Percentiles rank a stretch among this genome's conserved stretches.
Evolutionary conservation across 2,888 invertebrate species (phyloP).

Genomic region (Lottia gigantea): DNA sequence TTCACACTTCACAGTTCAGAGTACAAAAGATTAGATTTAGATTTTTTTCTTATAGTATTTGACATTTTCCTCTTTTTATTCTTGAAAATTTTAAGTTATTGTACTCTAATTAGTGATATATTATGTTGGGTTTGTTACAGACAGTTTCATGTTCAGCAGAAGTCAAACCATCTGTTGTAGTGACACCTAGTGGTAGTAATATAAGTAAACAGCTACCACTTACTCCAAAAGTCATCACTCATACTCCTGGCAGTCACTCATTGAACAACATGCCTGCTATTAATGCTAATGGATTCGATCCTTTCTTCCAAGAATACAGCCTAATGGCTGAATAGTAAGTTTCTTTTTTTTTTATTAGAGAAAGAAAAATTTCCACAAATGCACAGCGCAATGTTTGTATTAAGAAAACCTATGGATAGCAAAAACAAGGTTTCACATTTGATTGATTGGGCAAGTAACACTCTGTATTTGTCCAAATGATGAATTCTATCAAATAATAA

Average conservation of each 20-base stretch:
- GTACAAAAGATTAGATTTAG: no score
- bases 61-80: no score
- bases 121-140: not conserved
- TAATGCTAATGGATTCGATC: conserved; percentile 71
- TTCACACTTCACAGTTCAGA: no score
- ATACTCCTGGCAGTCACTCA: conserved; percentile 36
- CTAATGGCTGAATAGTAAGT: conserved; percentile 93
- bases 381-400: no score
- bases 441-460: not conserved
- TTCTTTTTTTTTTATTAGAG: no score
- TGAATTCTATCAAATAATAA: no score
- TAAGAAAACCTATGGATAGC: no score
- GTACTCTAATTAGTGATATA: not conserved
- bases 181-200: conserved; percentile 22
- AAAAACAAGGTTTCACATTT: not conserved
- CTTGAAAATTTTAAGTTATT: no score
- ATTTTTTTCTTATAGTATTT: no score
- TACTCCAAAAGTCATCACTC: conserved; percentile 40
- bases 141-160: not conserved
- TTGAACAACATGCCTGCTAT: conserved; percentile 34
- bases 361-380: no score
- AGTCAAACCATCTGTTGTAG: conserved; percentile 3
- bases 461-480: no score
- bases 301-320: conserved; percentile 88
- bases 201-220: conserved; percentile 42